Conservation (phyloP, 30 jellyfish, hydroid and myxozoan genomes). For the Chrysaora quinquecirrha region DNA sequence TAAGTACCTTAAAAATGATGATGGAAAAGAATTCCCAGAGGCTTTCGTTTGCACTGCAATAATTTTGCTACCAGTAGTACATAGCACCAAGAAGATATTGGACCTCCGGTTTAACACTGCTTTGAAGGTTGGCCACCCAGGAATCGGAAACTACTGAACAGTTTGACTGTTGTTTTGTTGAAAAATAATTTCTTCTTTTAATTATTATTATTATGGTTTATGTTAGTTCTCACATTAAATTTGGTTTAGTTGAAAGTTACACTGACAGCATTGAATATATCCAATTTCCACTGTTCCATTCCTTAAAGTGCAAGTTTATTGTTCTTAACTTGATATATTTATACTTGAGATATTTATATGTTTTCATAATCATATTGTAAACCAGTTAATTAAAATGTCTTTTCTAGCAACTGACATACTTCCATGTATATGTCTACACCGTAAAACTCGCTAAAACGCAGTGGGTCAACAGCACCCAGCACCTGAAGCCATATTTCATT, state of each 20-base stretch:
- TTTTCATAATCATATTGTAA: too few relatives aligned
- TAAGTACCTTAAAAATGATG: conserved; percentile 19
- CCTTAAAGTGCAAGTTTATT: background rate
- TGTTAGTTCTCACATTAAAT: background rate
- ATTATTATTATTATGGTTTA: background rate
- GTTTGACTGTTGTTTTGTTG: background rate
- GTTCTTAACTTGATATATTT: background rate
- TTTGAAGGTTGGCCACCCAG: conserved; percentile 24
- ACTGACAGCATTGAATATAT: background rate
- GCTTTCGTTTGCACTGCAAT: conserved; percentile 23
- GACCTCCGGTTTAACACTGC: conserved; percentile 13
- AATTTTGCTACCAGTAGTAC: conserved; percentile 29
- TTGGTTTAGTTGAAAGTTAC: background rate
- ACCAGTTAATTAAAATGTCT: background rate
- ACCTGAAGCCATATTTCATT: background rate
- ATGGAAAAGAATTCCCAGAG: conserved; percentile 24
- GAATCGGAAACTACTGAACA: conserved; percentile 9
- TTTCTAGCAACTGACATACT: background rate
- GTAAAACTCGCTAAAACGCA: background rate
- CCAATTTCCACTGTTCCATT: background rate
- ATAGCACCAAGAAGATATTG: conserved; percentile 15
- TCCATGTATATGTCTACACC: background rate
- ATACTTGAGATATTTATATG: background rate
- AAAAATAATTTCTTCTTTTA: background rate
- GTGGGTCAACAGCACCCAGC: background rate